Conservation (phyloP, 1,140 invertebrate species). For the Oryctes rhinoceros region DNA sequence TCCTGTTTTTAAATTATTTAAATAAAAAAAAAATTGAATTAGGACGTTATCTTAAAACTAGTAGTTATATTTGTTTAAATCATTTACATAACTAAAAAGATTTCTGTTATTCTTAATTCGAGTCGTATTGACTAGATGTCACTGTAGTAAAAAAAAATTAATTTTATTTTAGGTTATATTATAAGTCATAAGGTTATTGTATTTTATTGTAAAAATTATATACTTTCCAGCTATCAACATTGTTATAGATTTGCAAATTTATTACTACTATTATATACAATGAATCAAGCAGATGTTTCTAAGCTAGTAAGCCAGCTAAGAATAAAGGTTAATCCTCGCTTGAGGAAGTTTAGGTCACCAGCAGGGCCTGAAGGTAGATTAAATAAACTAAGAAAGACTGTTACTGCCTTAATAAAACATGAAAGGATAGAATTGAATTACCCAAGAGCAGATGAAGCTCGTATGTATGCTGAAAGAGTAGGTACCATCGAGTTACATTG, state of each 20-base stretch:
- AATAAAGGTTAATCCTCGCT: constrained; percentile 68
- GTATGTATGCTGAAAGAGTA: constrained; percentile 88
- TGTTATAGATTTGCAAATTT: neutral
- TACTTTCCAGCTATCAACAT: too few species aligned
- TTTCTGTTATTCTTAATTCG: too few species aligned
- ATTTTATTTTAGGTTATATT: too few species aligned
- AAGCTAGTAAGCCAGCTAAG: constrained; percentile 78
- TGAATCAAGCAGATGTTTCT: constrained; percentile 80
- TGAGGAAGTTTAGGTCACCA: constrained; percentile 69
- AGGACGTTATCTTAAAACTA: too few species aligned
- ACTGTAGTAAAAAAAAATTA: too few species aligned
- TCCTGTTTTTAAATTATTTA: too few species aligned
- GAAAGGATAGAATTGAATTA: constrained; percentile 88
- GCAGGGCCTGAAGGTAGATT: constrained; percentile 81
- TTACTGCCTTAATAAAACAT: constrained; percentile 86
- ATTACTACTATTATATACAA: constrained; percentile 52
- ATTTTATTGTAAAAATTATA: too few species aligned
- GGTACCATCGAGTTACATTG: constrained; percentile 51
- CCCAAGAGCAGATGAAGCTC: constrained; percentile 79
- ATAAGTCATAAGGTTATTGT: too few species aligned
- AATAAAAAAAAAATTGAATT: too few species aligned
- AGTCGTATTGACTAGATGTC: too few species aligned
- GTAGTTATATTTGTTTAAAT: too few species aligned
- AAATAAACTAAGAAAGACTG: constrained; percentile 78
- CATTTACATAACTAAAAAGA: too few species aligned